Evolutionary conservation across 2,888 invertebrate species (phyloP), one percentile per base, ranked within the genome.

Genomic region (Drosophila recens): DNA sequence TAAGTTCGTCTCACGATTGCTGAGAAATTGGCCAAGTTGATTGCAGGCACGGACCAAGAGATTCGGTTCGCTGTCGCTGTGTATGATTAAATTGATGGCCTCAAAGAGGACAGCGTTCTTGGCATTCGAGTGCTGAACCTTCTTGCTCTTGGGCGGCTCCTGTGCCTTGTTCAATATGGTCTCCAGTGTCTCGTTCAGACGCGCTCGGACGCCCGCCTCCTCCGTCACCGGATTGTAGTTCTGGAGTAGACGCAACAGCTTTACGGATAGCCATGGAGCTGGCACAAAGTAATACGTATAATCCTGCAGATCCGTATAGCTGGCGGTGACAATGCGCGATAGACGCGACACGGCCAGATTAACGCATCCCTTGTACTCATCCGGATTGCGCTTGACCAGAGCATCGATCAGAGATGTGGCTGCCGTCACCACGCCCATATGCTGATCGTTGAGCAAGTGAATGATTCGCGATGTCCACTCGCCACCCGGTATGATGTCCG

Each of bases 231-330:
- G 99, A 76, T 98, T 98, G 91, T 99, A 99, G 93, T 99, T 99
- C 93, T 99, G 99, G 79, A 99, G 94, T 72, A 99, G 94, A 86
- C 99, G 95, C 75, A 99, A 94, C 66, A 99, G 94, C 93, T 99
- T 99, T 17, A 99, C 99, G 67, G 99, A 99, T 38, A 99, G 95
- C 99, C 99, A 99, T 15, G 99, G 99, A n/a, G 99, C 99, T 82
- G 99, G 99, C 73, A 99, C 99, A 94, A 99, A 99, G 93, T 99
- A 99, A 93, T 99, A 99, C 4, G 99, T 99, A 92, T 99, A 99
- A 93, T 99, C 99, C 94, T 99, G 99, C 79, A 99, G 95, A 94
- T 99, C 99, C 82, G 99, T 99, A 91, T 99, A 99, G 91, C 98
- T 99, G 52, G 99, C 97, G 62, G 99, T 99, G 8, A 99, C 99